Evolutionary conservation across 2,888 invertebrate genomes (phyloP), one percentile per base, ranked within the genome.

Genomic region (Oligia strigilis): DNA sequence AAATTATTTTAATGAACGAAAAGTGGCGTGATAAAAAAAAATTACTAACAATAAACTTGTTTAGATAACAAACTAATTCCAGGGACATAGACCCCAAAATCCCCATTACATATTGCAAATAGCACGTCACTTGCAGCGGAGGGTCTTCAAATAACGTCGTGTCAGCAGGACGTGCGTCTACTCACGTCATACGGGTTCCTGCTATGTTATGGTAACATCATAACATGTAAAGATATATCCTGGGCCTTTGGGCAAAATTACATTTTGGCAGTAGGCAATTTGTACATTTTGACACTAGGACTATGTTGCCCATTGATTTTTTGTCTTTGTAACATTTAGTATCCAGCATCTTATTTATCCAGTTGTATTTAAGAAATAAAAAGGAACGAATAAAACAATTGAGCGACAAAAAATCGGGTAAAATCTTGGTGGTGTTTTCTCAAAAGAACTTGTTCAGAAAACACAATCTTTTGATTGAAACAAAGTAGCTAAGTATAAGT

Each of bases 121-220:
- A 91, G 90, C 92, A 90, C 86, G 93, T 93, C 93, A 92, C 91
- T 90, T 89, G 90, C 93, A 93, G 90, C 86, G 81, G 89, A 89
- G 91, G 90, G 87, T 90, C 82, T 81, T 81, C 82, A 80, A 86
- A 81, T 89, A 74, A 76, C 62, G 65, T 65, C 67, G 43, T 62
- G 82, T 87, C 76, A 86, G 78, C 78, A 55, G 66, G 58, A 66
- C 67, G 60, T 46, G 55, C 58, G 69, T 67, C 83, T 71, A 62
- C n/a, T 11, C n/a, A 71, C 78, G 67, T 69, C 66, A 29, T 72
- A 60, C 14, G 60, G 40, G 13, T 76, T 52, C 77, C n/a, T n/a
- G n/a, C n/a, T 40, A 58, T 29, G 43, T 66, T 52, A 60, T 40
- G 58, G 60, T 71, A 80, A 9, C 78, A 67, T n/a, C 43, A 17